phyloP scores from a whole-genome alignment of 2,888 invertebrate genomes.

The Acrobasis repandana region DNA sequence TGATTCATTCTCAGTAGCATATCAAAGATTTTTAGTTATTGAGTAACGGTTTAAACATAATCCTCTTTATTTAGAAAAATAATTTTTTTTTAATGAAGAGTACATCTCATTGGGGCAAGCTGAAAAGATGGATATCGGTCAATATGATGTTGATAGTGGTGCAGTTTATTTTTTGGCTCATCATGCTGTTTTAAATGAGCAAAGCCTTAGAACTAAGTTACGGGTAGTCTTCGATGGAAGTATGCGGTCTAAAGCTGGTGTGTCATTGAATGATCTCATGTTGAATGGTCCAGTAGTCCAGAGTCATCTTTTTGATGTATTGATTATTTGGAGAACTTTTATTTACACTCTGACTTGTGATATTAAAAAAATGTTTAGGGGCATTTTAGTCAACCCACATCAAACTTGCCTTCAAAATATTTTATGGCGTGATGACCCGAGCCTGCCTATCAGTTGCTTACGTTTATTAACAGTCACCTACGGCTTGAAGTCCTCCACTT shows the following conservation, averaged over 20 bases:
- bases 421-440: conserved; percentile 27
- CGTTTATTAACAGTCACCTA: conserved; percentile 30
- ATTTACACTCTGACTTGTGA: conserved; percentile 30
- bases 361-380: conserved; percentile 33
- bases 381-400: conserved; percentile 5
- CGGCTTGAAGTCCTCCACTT: conserved; percentile 28
- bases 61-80: conserved; percentile 18
- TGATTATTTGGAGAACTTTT: conserved; percentile 32
- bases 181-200: conserved; percentile 37
- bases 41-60: too few relatives aligned
- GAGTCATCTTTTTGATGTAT: conserved; percentile 31
- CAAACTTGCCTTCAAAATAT: conserved; percentile 26
- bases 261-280: conserved; percentile 33
- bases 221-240: conserved; percentile 39
- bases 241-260: conserved; percentile 7
- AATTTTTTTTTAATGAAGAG: conserved; percentile 27
- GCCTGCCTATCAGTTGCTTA: too few relatives aligned
- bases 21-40: too few relatives aligned
- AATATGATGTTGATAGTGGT: conserved; percentile 20
- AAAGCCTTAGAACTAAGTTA: conserved; percentile 34
- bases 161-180: conserved; percentile 37
- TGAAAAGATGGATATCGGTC: conserved; percentile 13
- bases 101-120: conserved; percentile 26
- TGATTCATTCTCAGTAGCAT: too few relatives aligned
- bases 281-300: conserved; percentile 31